Evolutionary conservation across 2,797 vertebrate genomes (phyloP).

Genomic region (Falco biarmicus): DNA sequence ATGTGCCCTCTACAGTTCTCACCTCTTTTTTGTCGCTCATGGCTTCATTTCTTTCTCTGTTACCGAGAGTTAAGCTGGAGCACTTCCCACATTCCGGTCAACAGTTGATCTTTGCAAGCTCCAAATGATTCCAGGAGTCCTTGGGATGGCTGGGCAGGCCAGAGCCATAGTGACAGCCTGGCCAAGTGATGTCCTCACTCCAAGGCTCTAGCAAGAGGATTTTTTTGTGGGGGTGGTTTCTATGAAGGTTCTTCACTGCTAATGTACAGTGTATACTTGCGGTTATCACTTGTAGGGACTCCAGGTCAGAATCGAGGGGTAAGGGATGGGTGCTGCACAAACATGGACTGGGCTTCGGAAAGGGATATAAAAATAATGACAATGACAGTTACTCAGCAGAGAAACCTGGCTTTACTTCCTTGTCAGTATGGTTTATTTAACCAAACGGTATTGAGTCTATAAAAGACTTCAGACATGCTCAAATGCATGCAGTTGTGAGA

Average conservation of each 20-base stretch:
- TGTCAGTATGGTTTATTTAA: conserved; percentile 21
- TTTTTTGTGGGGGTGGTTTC: not conserved
- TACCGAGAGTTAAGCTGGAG: not conserved
- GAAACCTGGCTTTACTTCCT: conserved; percentile 29
- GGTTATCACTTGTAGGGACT: not conserved
- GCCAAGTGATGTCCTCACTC: not conserved
- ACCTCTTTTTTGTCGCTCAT: not conserved
- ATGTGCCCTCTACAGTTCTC: not conserved
- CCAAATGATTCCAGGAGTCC: not conserved
- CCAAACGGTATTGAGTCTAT: not conserved
- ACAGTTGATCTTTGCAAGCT: not conserved
- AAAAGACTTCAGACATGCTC: conserved; percentile 44
- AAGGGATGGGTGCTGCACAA: not conserved
- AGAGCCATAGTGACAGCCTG: not conserved
- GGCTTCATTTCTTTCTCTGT: not conserved
- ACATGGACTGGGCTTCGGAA: not conserved
- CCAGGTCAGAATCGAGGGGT: not conserved
- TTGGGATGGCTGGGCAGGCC: not conserved
- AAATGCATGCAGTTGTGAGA: conserved; percentile 24
- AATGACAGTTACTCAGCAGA: not conserved
- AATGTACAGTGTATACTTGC: accelerated
- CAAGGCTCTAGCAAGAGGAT: not conserved
- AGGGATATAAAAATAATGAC: not conserved
- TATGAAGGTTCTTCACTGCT: not conserved
- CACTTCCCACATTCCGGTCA: not conserved